Evolutionary conservation across 1,140 invertebrate species (phyloP).

Genomic region (Patella vulgata): DNA sequence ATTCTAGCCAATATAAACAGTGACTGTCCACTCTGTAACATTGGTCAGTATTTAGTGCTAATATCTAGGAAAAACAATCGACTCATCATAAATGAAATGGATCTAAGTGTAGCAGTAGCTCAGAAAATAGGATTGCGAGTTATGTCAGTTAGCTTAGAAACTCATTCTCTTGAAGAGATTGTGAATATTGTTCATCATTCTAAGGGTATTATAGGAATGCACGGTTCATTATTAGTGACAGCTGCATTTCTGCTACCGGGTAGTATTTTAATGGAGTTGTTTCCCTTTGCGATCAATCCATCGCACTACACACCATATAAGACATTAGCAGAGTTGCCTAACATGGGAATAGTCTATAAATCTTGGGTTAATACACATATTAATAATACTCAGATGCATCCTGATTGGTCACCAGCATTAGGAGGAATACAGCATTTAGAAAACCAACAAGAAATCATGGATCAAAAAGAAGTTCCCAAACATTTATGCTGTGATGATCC

Average conservation of each 20-base stretch:
- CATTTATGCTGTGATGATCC: conserved; percentile 70
- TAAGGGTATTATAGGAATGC: conserved; percentile 91
- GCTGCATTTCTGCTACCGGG: conserved; percentile 93
- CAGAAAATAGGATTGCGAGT: conserved; percentile 51
- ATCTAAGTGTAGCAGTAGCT: conserved; percentile 57
- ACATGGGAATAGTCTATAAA: conserved; percentile 62
- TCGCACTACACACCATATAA: conserved; percentile 68
- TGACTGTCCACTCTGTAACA: conserved; percentile 19
- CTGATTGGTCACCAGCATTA: conserved; percentile 54
- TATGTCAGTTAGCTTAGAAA: conserved; percentile 52
- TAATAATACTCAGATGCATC: conserved; percentile 62
- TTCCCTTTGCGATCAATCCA: conserved; percentile 69
- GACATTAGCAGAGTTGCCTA: conserved; percentile 60
- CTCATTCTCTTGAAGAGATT: conserved; percentile 56
- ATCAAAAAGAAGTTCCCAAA: conserved; percentile 57
- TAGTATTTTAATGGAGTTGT: conserved; percentile 94
- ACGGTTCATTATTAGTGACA: conserved; percentile 95
- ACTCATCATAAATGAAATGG: conserved; percentile 69
- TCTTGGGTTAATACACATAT: conserved; percentile 66
- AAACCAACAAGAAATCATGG: conserved; percentile 59
- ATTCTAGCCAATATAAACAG: conserved; percentile 31
- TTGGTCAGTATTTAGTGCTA: conserved; percentile 53
- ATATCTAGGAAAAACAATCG: conserved; percentile 67
- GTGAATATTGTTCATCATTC: conserved; percentile 56
- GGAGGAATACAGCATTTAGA: conserved; percentile 67